Conservation (phyloP, 1,140 invertebrate species). For the Nixonia krombeini region DNA sequence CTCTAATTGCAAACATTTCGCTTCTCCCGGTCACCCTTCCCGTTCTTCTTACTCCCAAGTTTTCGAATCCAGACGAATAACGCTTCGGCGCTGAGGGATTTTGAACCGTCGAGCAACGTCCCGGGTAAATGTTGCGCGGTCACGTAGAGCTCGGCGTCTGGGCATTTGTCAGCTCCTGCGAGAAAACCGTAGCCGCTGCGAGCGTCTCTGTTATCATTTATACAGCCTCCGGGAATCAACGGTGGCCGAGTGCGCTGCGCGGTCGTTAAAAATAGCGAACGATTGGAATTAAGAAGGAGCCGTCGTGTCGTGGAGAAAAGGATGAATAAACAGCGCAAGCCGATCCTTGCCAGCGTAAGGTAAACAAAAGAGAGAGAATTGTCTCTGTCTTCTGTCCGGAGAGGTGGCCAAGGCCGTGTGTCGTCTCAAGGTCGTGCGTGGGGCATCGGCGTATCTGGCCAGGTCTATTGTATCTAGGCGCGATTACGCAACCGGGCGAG, state of each 20-base stretch:
- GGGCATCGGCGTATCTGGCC: slow-evolving; percentile 25
- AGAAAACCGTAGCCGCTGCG: slow-evolving; percentile 30
- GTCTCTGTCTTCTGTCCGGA: slow-evolving; percentile 5
- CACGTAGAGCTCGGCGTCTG: slow-evolving; percentile 34
- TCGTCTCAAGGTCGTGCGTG: slow-evolving; percentile 45
- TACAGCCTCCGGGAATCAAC: too few species aligned
- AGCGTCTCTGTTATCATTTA: slow-evolving; percentile 42
- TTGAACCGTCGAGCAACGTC: slow-evolving; percentile 33
- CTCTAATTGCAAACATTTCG: too few species aligned
- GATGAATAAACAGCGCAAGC: background rate
- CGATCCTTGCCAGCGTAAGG: too few species aligned
- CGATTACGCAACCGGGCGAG: slow-evolving; percentile 47
- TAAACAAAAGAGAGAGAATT: too few species aligned
- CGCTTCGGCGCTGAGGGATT: slow-evolving; percentile 32
- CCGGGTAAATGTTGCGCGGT: slow-evolving; percentile 39
- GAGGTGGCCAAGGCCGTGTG: slow-evolving; percentile 41
- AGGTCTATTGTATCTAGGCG: slow-evolving; percentile 38
- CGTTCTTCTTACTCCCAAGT: too few species aligned
- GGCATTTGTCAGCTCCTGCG: slow-evolving; percentile 36
- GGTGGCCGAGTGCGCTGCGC: too few species aligned
- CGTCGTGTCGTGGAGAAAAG: too few species aligned
- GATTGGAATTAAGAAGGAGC: too few species aligned
- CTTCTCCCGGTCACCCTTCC: too few species aligned
- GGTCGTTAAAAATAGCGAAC: too few species aligned
- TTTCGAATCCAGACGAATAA: slow-evolving; percentile 35